Evolutionary conservation across 2,888 invertebrate species (phyloP), one percentile per base, ranked within the genome.

Genomic region (Siphlonurus alternatus): DNA sequence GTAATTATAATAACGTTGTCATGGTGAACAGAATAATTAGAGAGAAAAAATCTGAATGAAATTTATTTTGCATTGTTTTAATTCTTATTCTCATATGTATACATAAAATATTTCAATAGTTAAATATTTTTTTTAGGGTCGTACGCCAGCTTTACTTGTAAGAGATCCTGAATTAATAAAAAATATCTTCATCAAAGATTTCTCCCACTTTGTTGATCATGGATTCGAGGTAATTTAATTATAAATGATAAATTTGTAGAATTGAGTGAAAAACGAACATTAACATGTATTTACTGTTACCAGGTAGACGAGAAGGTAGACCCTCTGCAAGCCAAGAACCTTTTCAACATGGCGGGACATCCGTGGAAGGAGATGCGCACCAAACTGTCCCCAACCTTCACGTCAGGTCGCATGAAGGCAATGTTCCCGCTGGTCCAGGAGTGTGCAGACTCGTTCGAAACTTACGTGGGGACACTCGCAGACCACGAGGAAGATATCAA

Each of bases 331-430:
- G 81, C 78, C 0, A 63, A 63, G n/a, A 82, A 83, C 72, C 72
- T 87, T 2, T 83, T 86, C 69, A 77, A 80, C 65, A 71, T 81
- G 59, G 76, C 77, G 61, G 83, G 82, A 0, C 74, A 79, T 5
- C 76, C 79, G 62, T 88, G 88, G 87, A 84, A 80, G 70, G 78
- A 76, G 61, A 72, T 87, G 24, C 77, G 87, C n/a, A 69, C 78
- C 0, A 84, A 84, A 69, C 74, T 87, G 70, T 80, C 86, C 0
- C 83, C 86, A 0, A 80, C 83, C 0, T 88, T 86, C 71, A 81
- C 86, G 0, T 80, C 85, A 0, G 83, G 82, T 5, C 86, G 85
- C 73, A 73, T 87, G 61, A 86, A 83, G 72, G 78, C 74, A 1
- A 84, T 86, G 83, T 84, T 83, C 69, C 76, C 76, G 0, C 78